These are phyloP conservation scores for Calyptomena viridis DNA, from an alignment of 2,113 vertebrate genomes.

Conservation along the genomic window DNA sequence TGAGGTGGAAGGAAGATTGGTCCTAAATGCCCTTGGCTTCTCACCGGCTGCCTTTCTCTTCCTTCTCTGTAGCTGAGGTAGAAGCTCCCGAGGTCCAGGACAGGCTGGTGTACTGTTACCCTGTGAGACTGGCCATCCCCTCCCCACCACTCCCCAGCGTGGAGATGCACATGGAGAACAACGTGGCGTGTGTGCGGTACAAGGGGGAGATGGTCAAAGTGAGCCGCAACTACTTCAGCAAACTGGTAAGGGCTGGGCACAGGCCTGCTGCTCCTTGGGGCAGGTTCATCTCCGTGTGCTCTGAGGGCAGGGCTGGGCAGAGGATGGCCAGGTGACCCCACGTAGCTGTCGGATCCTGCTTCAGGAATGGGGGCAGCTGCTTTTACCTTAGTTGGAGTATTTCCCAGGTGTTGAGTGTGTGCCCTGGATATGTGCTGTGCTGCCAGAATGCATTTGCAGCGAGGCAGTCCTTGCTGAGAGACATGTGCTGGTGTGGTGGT, in stretches of 20 bases:
- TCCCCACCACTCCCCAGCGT: constrained; percentile 85
- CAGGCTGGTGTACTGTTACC: constrained; percentile 93
- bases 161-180: constrained; percentile 95
- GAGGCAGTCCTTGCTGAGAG: neutral
- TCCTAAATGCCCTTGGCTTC: neutral
- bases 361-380: neutral
- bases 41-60: neutral
- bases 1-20: neutral
- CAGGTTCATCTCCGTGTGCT: neutral
- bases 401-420: neutral
- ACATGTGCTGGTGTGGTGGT: neutral
- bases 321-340: neutral
- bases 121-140: constrained; percentile 81
- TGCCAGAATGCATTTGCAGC: neutral
- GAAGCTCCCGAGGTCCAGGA: constrained; percentile 79
- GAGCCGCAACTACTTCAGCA: constrained; percentile 94
- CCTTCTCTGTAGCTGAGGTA: constrained; percentile 60
- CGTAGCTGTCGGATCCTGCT: neutral
- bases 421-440: neutral
- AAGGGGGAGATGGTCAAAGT: constrained; percentile 97
- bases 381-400: neutral
- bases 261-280: neutral
- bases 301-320: neutral
- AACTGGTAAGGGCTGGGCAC: constrained; percentile 81
- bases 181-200: constrained; percentile 89